A percentile compares a stretch with the other conserved stretches of the same genome.
phyloP scores from a whole-genome alignment of 2,113 vertebrate species.

The Hemicordylus capensis region DNA sequence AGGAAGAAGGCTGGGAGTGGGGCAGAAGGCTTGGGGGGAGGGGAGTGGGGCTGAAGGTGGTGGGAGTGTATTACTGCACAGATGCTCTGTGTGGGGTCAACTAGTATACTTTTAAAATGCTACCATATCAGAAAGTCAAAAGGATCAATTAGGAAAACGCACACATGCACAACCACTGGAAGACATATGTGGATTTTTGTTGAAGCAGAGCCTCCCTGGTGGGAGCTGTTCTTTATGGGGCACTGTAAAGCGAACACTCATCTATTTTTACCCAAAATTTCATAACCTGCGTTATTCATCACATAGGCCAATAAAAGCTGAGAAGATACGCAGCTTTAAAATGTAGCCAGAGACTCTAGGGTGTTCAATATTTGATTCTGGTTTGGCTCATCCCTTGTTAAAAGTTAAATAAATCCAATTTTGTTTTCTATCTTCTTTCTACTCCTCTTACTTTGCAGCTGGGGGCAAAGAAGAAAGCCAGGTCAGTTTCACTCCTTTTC shows the following conservation, averaged over 20 bases:
- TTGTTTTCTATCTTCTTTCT: constrained; percentile 25
- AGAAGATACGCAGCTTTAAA: not conserved
- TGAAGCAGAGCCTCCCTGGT: constrained; percentile 21
- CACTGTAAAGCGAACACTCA: constrained; percentile 29
- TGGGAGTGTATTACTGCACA: too few relatives aligned
- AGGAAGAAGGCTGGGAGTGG: too few relatives aligned
- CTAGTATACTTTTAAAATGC: not conserved
- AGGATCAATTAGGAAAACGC: constrained; percentile 18
- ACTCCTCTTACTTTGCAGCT: not conserved
- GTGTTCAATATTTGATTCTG: constrained; percentile 39
- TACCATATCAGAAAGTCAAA: constrained; percentile 8
- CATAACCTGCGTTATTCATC: constrained; percentile 28
- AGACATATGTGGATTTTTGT: not conserved
- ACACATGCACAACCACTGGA: not conserved
- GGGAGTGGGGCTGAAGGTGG: too few relatives aligned
- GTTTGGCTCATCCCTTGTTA: constrained; percentile 21
- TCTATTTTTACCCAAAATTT: constrained; percentile 44
- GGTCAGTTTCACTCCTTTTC: not conserved
- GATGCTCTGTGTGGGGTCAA: too few relatives aligned
- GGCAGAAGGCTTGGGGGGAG: too few relatives aligned
- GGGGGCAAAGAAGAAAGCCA: constrained; percentile 9
- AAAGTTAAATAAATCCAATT: constrained; percentile 40
- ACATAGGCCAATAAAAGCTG: constrained; percentile 48
- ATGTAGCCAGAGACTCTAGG: not conserved
- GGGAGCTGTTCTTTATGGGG: constrained; percentile 12